Percentiles rank a stretch among this genome's conserved stretches.
Conservation (phyloP, 1,140 invertebrate genomes). For the Sycophaga agraensis region DNA sequence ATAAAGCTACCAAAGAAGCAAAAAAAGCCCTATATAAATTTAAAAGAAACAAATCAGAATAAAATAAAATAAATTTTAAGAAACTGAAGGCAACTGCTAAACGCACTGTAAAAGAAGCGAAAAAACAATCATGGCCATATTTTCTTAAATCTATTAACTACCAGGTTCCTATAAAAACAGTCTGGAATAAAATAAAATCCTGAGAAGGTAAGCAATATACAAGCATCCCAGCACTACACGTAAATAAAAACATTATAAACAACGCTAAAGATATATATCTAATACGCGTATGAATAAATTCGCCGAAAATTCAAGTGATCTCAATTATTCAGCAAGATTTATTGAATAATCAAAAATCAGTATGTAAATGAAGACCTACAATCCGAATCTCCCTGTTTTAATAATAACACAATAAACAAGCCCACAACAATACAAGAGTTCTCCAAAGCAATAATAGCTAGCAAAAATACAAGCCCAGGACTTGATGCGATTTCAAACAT, state of each 20-base stretch:
- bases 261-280: constrained; percentile 30
- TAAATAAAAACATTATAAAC: constrained; percentile 3
- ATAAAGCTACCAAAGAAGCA: too few relatives aligned
- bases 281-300: constrained; percentile 36
- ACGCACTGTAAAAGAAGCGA: constrained; percentile 19
- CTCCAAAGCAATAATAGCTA: too few relatives aligned
- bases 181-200: constrained; percentile 25
- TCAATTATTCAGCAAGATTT: constrained; percentile 32
- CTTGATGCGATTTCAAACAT: too few relatives aligned
- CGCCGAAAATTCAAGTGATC: constrained; percentile 37
- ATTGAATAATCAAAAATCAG: not conserved
- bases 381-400: too few relatives aligned
- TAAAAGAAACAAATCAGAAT: constrained; percentile 36
- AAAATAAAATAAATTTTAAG: constrained; percentile 37
- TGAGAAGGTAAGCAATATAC: constrained; percentile 7
- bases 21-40: constrained; percentile 21
- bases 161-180: not conserved
- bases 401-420: too few relatives aligned
- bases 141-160: constrained; percentile 11
- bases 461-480: too few relatives aligned
- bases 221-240: not conserved
- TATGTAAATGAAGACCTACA: too few relatives aligned
- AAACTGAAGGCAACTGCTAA: constrained; percentile 31
- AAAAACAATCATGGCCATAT: constrained; percentile 20
- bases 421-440: too few relatives aligned